Evolutionary conservation across 2,797 vertebrate genomes (phyloP), one percentile per base, ranked within the genome.

Genomic region (Macrochelys suwanniensis): DNA sequence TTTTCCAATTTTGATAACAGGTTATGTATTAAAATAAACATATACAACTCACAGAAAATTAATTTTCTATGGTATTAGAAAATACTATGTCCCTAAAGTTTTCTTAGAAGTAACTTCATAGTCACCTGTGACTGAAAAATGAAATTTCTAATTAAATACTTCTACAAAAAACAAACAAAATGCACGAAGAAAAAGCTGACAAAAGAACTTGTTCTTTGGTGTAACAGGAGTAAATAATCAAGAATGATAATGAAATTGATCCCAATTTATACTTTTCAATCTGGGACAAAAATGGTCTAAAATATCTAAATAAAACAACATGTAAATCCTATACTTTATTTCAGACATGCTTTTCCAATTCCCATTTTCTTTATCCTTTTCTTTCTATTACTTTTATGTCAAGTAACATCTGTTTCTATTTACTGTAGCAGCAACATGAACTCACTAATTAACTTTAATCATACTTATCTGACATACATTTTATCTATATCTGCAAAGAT

Each of bases 361-460:
- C 53, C 79, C 87, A 76, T 56, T 96, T 92, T 94, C 96, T 93
- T 90, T 91, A 91, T 97, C 89, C 53, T 94, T 94, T 94, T 10
- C 28, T 96, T 97, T 96, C 91, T 96, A 94, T 90, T 95, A 96
- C 68, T 61, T 94, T 94, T 80, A 89, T 86, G 56, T 92, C 87
- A 95, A 91, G 74, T 21, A 92, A 88, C 89, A 87, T 89, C 94
- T 95, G 96, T 93, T 97, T 96, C 26, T 94, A 88, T 95, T 97
- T 97, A 96, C 37, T 82, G 5, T 86, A 91, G 86, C 1, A 28
- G 81, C 68, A 86, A 37, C 96, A 96, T 49, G 68, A 97, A 95
- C 94, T 90, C 28, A 95, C 97, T 97, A 96, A 98, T 97, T 95
- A 95, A 90, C 59, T 96, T 87, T 93, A 97, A 95, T 97, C 80